Percentiles rank a stretch among this genome's conserved stretches.
Evolutionary conservation across 2,797 vertebrate genomes (phyloP).

Genomic region (Sebastes elongatus): DNA sequence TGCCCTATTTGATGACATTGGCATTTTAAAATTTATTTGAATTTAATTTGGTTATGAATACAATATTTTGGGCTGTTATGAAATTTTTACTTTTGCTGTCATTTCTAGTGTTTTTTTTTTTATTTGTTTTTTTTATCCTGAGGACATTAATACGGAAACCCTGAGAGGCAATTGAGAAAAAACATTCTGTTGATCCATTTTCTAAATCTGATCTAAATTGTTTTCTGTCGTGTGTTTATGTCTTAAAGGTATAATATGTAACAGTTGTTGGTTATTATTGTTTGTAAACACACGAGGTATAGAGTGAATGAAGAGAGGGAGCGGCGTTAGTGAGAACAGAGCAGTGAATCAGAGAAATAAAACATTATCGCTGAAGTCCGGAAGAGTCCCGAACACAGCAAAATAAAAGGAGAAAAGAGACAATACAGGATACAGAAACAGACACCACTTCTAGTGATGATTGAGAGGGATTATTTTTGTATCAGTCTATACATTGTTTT

Average conservation of each 20-base stretch:
- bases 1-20: constrained; percentile 60
- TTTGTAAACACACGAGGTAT: too few relatives aligned
- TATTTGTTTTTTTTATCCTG: background rate
- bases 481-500: background rate
- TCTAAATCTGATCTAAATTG: background rate
- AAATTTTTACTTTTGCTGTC: constrained; percentile 42
- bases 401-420: too few relatives aligned
- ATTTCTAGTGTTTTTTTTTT: constrained; percentile 33
- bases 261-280: background rate
- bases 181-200: background rate
- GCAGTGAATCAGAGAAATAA: background rate
- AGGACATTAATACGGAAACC: constrained; percentile 22
- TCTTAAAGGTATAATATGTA: background rate
- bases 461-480: background rate
- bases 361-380: background rate
- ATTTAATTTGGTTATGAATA: constrained; percentile 47
- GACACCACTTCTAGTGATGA: too few relatives aligned
- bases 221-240: background rate
- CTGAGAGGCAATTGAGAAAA: background rate
- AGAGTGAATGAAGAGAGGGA: too few relatives aligned
- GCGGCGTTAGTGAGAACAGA: too few relatives aligned
- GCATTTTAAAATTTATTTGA: constrained; percentile 60
- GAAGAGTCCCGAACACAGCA: too few relatives aligned
- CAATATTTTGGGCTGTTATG: constrained; percentile 48
- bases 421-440: too few relatives aligned